Conservation (phyloP, 1,140 invertebrate genomes). For the Heliconius himera region DNA sequence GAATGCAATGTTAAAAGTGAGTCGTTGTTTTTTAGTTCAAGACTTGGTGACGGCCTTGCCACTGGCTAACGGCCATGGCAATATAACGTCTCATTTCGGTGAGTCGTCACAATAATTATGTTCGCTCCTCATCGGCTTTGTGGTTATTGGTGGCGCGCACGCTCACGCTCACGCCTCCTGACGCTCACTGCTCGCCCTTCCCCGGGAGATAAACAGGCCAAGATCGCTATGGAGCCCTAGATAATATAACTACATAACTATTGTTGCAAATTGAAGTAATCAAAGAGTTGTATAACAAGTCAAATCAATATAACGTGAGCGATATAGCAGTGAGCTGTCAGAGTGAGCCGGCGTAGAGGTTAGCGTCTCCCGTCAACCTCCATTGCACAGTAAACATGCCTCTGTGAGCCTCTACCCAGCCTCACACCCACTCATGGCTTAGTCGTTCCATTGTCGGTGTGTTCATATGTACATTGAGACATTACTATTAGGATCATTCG, state of each 20-base stretch:
- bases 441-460: slow-evolving; percentile 76
- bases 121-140: slow-evolving; percentile 76
- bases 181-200: slow-evolving; percentile 47
- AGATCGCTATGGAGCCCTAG: no score
- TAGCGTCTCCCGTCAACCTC: slow-evolving; percentile 57
- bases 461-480: slow-evolving; percentile 69
- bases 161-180: slow-evolving; percentile 64
- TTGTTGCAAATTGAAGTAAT: no score
- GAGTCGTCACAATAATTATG: slow-evolving; percentile 76
- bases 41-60: slow-evolving; percentile 82
- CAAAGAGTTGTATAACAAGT: not conserved
- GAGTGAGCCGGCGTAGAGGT: slow-evolving; percentile 62
- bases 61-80: slow-evolving; percentile 80
- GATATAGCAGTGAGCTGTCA: slow-evolving; percentile 46
- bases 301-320: not conserved
- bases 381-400: slow-evolving; percentile 70
- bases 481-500: slow-evolving; percentile 68
- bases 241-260: no score
- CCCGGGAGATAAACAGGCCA: no score
- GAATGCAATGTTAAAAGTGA: slow-evolving; percentile 77
- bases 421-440: slow-evolving; percentile 77
- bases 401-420: slow-evolving; percentile 74
- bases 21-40: slow-evolving; percentile 82
- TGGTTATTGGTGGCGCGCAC: slow-evolving; percentile 78
- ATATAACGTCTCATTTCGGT: slow-evolving; percentile 80